Base-by-base conservation (phyloP, 2,888 invertebrate genomes). In the Yponomeuta malinellus region DNA sequence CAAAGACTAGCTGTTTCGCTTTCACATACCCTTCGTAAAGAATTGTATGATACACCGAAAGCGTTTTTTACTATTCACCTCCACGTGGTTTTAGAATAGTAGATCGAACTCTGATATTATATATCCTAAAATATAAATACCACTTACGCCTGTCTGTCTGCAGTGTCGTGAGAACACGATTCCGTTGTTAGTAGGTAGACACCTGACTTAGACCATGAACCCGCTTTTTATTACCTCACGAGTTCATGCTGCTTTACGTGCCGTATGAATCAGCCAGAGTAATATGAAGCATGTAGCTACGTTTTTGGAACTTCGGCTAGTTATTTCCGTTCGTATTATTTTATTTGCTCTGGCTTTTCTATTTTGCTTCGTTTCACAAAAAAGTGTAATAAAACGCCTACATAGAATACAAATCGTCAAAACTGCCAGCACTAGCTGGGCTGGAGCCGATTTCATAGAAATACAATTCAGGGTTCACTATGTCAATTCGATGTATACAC, bases 201-300 rank as follows among this genome's bases (percentile, higher is more conserved):
- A 65, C 31, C 82, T 85, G 84, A 76, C 78, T 73, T 77, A 81
- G 80, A 82, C 90, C 90, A 86, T 91, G 90, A 90, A 90, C 90
- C 83, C 85, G 71, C 75, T 78, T 81, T 83, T 83, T 84, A 83
- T 86, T 86, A 83, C 82, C 84, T 79, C 77, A 79, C 75, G 85
- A 89, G 89, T 89, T 90, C 88, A 87, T 85, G 80, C 83, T 75
- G 79, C 76, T 68, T 29, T 52, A 77, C 78, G 78, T 78, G 76
- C 74, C 72, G 72, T 78, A 78, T 77, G 75, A 75, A 74, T 71
- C 69, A 71, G 15, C 15, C 1, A 67, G 69, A 71, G 64, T 71
- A 59, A 10, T 69, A 69, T 64, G 71, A 52, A 59, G 15, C 52
- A 52, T 69, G 73, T 52, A 64, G 10, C 64, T 10, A 64, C 10